phyloP scores from a whole-genome alignment of 2,888 invertebrate species.

The Eutolmus rufibarbis region DNA sequence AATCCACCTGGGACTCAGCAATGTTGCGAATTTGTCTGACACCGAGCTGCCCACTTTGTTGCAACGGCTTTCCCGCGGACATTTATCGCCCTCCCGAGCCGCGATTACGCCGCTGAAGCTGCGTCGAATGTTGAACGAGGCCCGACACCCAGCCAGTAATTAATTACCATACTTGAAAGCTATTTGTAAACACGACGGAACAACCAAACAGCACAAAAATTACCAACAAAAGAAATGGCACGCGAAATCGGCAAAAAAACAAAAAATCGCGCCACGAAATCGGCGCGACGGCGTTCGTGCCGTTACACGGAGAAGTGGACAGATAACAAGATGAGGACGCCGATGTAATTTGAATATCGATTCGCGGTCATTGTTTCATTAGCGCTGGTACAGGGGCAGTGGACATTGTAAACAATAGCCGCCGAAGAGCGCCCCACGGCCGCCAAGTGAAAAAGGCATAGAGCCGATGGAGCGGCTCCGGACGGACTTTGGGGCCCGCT shows the following conservation, averaged over 20 bases:
- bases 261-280: background rate
- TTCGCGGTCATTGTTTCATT: slow-evolving; percentile 33
- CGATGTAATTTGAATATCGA: slow-evolving; percentile 36
- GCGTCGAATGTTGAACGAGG: background rate
- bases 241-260: background rate
- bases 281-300: background rate
- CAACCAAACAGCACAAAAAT: background rate
- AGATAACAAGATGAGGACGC: slow-evolving; percentile 24
- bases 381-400: background rate
- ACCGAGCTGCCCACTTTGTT: background rate
- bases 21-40: background rate
- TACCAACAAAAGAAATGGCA: background rate
- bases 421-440: background rate
- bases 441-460: background rate
- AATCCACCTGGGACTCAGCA: background rate
- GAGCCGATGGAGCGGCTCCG: background rate
- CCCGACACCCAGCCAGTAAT: background rate
- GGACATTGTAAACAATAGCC: background rate
- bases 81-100: background rate
- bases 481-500: background rate
- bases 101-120: background rate
- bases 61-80: background rate
- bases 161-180: slow-evolving; percentile 21
- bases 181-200: slow-evolving; percentile 28
- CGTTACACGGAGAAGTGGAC: background rate